Percentiles rank a stretch among this genome's conserved stretches.
phyloP scores from a whole-genome alignment of 2,113 vertebrate genomes.

The Todiramphus chloris region DNA sequence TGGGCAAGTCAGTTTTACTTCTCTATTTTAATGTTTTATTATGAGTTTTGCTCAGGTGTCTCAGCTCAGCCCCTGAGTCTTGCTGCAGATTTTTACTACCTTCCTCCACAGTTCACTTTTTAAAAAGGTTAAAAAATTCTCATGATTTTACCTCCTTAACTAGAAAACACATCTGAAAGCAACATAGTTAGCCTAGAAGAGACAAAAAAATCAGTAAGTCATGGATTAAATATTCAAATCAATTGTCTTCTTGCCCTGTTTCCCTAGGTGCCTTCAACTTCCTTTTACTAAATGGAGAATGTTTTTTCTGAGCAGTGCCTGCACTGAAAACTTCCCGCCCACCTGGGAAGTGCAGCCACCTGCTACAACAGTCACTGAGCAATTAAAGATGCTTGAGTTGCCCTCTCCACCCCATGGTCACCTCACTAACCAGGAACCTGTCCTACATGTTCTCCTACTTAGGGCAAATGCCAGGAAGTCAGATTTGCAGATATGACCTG shows the following conservation, averaged over 20 bases:
- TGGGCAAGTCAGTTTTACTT: constrained; percentile 20
- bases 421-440: neutral
- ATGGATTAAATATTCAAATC: neutral
- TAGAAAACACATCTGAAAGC: neutral
- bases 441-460: neutral
- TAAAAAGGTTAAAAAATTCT: neutral
- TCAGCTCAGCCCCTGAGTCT: neutral
- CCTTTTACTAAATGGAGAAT: neutral
- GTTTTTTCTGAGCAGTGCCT: neutral
- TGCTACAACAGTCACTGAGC: rapidly evolving
- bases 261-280: neutral
- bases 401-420: neutral
- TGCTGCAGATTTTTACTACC: neutral
- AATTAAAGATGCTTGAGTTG: neutral
- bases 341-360: neutral
- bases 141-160: neutral
- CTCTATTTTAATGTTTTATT: neutral
- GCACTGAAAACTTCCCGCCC: neutral
- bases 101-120: neutral
- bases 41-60: neutral
- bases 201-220: neutral
- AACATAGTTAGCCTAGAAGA: neutral
- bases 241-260: neutral
- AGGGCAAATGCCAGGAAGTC: neutral
- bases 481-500: neutral